Evolutionary conservation across 1,140 invertebrate genomes (phyloP).

Genomic region (Psix sp.): DNA sequence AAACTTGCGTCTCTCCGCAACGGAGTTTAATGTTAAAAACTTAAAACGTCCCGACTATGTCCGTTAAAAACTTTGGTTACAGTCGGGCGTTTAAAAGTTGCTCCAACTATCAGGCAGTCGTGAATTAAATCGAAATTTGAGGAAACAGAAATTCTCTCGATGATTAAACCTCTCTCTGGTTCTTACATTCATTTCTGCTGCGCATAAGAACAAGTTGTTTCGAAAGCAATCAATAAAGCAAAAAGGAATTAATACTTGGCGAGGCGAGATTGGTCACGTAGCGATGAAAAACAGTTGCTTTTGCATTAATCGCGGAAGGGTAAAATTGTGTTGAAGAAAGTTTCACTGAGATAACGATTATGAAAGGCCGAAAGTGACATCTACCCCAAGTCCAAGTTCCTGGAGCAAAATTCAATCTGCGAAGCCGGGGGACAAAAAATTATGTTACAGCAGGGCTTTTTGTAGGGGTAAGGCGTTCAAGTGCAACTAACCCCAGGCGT

Average conservation of each 20-base stretch:
- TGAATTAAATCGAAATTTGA: background rate
- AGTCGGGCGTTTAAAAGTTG: background rate
- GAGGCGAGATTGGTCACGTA: constrained; percentile 48
- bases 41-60: background rate
- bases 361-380: constrained; percentile 42
- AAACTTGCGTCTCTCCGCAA: background rate
- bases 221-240: constrained; percentile 25
- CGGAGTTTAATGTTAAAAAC: constrained; percentile 1
- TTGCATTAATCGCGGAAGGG: constrained; percentile 46
- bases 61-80: constrained; percentile 1
- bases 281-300: constrained; percentile 33
- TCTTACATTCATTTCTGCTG: constrained; percentile 6
- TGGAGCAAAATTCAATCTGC: constrained; percentile 40
- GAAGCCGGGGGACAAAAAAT: constrained; percentile 38
- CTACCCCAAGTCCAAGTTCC: constrained; percentile 6
- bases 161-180: background rate
- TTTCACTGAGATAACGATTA: constrained; percentile 52
- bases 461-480: constrained; percentile 16
- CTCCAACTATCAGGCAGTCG: background rate
- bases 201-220: constrained; percentile 23
- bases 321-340: constrained; percentile 49
- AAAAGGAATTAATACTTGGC: constrained; percentile 43
- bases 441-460: constrained; percentile 26
- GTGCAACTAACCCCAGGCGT: constrained; percentile 12
- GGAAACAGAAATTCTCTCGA: background rate